These are phyloP conservation scores for Thinocorus orbignyianus DNA, from an alignment of 2,113 vertebrate genomes.

Conservation along the genomic window DNA sequence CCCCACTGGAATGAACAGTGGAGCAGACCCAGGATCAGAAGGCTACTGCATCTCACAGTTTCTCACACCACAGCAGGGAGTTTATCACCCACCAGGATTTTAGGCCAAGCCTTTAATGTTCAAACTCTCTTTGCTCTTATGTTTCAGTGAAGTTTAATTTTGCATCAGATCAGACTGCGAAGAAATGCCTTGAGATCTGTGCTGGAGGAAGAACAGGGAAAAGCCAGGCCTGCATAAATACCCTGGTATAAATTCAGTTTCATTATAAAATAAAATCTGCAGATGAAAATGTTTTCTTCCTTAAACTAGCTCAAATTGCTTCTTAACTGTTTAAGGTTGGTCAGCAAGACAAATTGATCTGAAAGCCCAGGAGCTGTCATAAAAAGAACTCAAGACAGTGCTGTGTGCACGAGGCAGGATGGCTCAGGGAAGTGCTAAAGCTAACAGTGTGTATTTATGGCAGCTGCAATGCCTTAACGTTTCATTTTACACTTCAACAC, in stretches of 20 bases:
- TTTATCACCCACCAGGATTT: background rate
- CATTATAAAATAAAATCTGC: conserved; percentile 49
- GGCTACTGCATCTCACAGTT: background rate
- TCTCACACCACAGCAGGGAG: background rate
- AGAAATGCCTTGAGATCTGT: conserved; percentile 19
- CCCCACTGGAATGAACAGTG: background rate
- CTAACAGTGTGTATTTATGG: conserved; percentile 61
- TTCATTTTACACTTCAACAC: conserved; percentile 59
- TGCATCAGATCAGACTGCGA: conserved; percentile 16
- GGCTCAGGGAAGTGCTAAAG: conserved; percentile 51
- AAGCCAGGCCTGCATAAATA: conserved; percentile 26
- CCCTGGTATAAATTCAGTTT: conserved; percentile 22
- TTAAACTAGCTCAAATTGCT: conserved; percentile 52
- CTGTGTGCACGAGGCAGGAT: background rate
- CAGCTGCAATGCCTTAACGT: conserved; percentile 48
- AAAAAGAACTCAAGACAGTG: conserved; percentile 36
- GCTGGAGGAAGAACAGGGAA: background rate
- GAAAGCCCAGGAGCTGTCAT: conserved; percentile 39
- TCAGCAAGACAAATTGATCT: conserved; percentile 64
- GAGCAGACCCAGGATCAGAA: background rate
- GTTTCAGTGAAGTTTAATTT: conserved; percentile 29
- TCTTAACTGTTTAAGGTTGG: conserved; percentile 47
- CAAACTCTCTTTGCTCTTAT: background rate
- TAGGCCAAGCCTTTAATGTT: background rate
- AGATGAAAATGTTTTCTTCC: conserved; percentile 50